Evolutionary conservation across 1,140 invertebrate genomes (phyloP).

Genomic region (Eurytemora carolleeae): DNA sequence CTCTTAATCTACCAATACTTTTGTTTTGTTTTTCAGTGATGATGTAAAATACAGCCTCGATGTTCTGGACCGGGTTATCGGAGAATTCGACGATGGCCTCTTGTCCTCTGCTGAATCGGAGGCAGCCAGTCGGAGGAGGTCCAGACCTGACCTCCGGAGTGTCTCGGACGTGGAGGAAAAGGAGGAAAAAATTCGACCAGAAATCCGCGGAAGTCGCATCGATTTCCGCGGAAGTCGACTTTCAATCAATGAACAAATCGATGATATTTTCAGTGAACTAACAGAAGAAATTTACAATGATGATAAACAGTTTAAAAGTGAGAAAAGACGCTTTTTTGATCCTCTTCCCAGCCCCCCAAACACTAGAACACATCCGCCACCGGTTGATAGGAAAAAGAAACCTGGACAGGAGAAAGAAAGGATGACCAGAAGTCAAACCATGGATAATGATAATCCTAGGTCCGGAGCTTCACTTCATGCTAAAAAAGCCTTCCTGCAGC

Average conservation of each 20-base stretch:
- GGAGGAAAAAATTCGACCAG: not conserved
- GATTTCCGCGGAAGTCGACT: not conserved
- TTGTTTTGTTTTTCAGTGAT: conserved; percentile 5
- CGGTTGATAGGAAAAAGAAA: not conserved
- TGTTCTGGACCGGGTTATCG: conserved; percentile 6
- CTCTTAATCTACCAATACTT: no score
- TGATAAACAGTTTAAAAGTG: not conserved
- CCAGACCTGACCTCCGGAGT: not conserved
- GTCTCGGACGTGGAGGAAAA: not conserved
- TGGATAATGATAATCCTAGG: no score
- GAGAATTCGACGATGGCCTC: conserved; percentile 12
- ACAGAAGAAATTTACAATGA: conserved; percentile 8
- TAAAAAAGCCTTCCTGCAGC: no score
- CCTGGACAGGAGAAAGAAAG: no score
- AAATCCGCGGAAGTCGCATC: not conserved
- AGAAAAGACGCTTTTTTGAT: not conserved
- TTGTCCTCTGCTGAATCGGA: conserved; percentile 3
- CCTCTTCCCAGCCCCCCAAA: not conserved
- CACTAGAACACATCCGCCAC: not conserved
- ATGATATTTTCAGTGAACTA: conserved; percentile 12
- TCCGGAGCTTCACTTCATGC: no score
- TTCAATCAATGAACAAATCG: conserved; percentile 5
- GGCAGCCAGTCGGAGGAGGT: not conserved
- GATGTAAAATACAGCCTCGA: conserved; percentile 8
- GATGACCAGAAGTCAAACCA: no score